Conservation (phyloP, 2,797 vertebrate species). For the Botia kubotai region DNA sequence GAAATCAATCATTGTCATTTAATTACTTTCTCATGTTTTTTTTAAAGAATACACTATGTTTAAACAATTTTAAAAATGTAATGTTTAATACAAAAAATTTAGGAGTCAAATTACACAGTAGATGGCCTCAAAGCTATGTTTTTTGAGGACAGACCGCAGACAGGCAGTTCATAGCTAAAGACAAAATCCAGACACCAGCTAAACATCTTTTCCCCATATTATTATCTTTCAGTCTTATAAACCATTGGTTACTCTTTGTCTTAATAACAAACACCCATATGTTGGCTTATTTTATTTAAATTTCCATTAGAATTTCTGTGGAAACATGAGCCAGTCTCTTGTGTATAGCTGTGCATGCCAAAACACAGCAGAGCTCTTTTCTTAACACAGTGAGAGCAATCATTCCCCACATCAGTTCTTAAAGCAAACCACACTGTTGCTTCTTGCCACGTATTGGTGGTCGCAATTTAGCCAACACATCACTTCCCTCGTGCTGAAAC, state of each 20-base stretch:
- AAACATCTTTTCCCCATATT: background rate
- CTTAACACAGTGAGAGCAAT: background rate
- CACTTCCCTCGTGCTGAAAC: background rate
- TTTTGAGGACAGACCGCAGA: background rate
- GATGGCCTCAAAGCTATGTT: background rate
- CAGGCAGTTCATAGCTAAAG: background rate
- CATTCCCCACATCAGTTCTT: background rate
- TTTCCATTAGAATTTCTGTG: background rate
- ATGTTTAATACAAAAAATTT: too few relatives aligned
- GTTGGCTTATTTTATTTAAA: slow-evolving; percentile 21
- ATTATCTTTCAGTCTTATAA: background rate
- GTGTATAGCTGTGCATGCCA: background rate
- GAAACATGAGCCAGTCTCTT: slow-evolving; percentile 18
- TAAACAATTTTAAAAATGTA: too few relatives aligned
- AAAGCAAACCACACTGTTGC: background rate
- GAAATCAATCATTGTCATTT: background rate
- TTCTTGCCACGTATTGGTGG: background rate
- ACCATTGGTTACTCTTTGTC: background rate
- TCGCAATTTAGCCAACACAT: background rate
- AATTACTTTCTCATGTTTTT: background rate
- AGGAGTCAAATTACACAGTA: background rate
- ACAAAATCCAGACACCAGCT: background rate
- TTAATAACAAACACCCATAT: slow-evolving; percentile 1
- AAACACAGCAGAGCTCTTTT: background rate
- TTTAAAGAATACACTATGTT: background rate